Base-by-base conservation (phyloP, 1,140 invertebrate genomes). In the Heliconius himera region DNA sequence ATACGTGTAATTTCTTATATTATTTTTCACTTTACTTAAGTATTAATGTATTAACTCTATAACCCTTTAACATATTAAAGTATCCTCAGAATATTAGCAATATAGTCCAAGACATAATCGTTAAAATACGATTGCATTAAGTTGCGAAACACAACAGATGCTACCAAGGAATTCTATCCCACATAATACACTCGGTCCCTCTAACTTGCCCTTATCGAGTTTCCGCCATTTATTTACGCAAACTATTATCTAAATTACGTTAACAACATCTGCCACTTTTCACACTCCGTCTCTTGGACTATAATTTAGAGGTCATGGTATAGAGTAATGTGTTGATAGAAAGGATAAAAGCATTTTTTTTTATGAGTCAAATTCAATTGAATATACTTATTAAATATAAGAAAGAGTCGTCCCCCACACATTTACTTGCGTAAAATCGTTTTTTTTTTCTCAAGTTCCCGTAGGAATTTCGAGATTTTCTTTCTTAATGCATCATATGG, bases 201-300 rank as follows among this genome's bases (percentile, higher is more conserved):
- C 77, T 83, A 80, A 87, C 85, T 90, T 84, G 88, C 87, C 89
- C 88, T 90, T 91, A 91, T 90, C 88, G 89, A 85, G 88, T 91
- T 90, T 85, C 85, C 84, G 88, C 87, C 90, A 92, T 92, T 91
- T 94, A 94, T 94, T 94, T 94, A 92, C 91, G 88, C 86, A 88
- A 89, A 89, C 89, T 88, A 93, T 94, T 91, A 92, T 92, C 89
- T 87, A 90, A 93, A 93, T 93, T 94, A 91, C 91, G 88, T 93
- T 94, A 93, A 89, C 88, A 89, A 85, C 92, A 94, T 90, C 91
- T 94, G 92, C 84, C 87, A 86, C 83, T 88, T 91, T 93, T 92
- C 92, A 88, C 92, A 93, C 88, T 83, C 80, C 76, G 79, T 79
- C 86, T 86, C 88, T 84, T 85, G 84, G 81, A 78, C 85, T 89